phyloP scores from a whole-genome alignment of 2,113 vertebrate species.

The Otis tarda region DNA sequence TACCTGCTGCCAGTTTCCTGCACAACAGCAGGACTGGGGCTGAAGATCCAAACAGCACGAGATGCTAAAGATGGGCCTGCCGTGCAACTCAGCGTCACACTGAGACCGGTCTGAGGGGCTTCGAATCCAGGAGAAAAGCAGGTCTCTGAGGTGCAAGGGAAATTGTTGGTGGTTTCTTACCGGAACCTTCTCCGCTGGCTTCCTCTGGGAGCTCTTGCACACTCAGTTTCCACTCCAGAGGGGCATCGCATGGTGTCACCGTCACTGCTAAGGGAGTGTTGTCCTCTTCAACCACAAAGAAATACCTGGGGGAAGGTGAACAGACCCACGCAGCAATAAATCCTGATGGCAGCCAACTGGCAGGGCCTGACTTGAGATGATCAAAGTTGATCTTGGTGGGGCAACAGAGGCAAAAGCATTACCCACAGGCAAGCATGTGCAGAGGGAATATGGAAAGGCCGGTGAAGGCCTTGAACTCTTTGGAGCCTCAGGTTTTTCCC shows the following conservation, averaged over 20 bases:
- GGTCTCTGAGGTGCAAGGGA: not conserved
- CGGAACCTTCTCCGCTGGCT: conserved; percentile 90
- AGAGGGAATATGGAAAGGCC: not conserved
- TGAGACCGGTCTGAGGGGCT: not conserved
- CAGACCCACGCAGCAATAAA: not conserved
- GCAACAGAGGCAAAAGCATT: not conserved
- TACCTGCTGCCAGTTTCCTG: not conserved
- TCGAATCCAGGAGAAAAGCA: not conserved
- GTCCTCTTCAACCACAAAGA: conserved; percentile 97
- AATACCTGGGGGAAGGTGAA: conserved; percentile 81
- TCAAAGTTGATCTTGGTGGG: not conserved
- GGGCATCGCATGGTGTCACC: conserved; percentile 94
- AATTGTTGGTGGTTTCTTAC: conserved; percentile 55
- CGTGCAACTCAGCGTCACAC: not conserved
- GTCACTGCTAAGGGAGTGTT: conserved; percentile 95
- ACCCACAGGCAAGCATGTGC: not conserved
- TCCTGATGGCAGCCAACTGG: not conserved
- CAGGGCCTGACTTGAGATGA: not conserved
- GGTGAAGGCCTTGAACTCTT: not conserved
- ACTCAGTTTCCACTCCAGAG: conserved; percentile 93
- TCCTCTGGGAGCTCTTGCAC: conserved; percentile 96
- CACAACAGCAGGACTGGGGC: not conserved
- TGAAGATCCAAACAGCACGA: not conserved
- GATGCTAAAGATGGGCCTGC: not conserved
- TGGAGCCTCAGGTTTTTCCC: not conserved